Evolutionary conservation across 2,113 vertebrate genomes (phyloP).

Genomic region (Zootoca vivipara): DNA sequence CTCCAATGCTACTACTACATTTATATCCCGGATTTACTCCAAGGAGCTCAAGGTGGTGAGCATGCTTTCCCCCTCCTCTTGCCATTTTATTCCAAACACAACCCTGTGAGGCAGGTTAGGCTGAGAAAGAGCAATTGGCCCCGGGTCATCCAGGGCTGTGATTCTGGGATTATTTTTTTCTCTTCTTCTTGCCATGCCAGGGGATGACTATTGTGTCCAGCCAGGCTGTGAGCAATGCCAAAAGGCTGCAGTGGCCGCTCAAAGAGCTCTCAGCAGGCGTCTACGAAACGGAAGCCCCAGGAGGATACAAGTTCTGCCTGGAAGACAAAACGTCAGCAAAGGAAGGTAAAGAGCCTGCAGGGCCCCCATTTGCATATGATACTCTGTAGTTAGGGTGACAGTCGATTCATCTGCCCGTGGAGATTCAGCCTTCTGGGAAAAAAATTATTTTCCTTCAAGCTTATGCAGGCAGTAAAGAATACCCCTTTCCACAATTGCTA

Average conservation of each 20-base stretch:
- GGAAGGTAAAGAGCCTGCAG: conserved; percentile 73
- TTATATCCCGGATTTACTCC: too few relatives aligned
- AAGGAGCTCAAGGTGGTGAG: too few relatives aligned
- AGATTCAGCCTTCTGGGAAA: too few relatives aligned
- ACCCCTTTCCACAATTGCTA: too few relatives aligned
- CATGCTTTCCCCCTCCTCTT: too few relatives aligned
- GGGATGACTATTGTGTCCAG: conserved; percentile 91
- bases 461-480: too few relatives aligned
- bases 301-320: conserved; percentile 92
- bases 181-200: conserved; percentile 62
- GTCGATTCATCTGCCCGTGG: neutral
- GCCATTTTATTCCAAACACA: too few relatives aligned
- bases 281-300: conserved; percentile 88
- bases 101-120: too few relatives aligned
- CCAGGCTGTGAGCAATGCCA: conserved; percentile 88
- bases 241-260: conserved; percentile 87
- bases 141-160: neutral
- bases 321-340: conserved; percentile 80
- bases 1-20: too few relatives aligned
- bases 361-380: neutral
- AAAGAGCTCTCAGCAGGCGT: conserved; percentile 77
- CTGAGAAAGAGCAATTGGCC: too few relatives aligned
- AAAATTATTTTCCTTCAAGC: too few relatives aligned
- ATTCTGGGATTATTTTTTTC: neutral
- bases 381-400: neutral